These are phyloP conservation scores for Orthonevra nobilis DNA, from an alignment of 2,888 invertebrate genomes.

Conservation along the genomic window DNA sequence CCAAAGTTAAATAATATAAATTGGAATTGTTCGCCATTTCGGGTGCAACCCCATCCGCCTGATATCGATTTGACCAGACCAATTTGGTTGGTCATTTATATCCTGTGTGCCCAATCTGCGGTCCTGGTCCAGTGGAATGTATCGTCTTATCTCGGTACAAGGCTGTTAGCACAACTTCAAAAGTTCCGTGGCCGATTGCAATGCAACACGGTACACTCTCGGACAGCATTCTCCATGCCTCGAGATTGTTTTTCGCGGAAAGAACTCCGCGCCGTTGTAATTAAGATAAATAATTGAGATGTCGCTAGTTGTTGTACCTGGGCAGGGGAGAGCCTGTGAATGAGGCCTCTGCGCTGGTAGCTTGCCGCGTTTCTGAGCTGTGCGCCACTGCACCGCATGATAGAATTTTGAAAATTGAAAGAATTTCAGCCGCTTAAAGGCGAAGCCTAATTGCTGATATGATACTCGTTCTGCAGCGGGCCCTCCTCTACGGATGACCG, in stretches of 20 bases:
- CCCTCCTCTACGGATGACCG: too few species aligned
- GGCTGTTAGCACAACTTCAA: constrained; percentile 51
- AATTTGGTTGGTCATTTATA: constrained; percentile 14
- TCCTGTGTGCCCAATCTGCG: not conserved
- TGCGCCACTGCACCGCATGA: constrained; percentile 49
- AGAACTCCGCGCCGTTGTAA: constrained; percentile 39
- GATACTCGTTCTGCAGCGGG: constrained; percentile 62
- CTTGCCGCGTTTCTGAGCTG: too few species aligned
- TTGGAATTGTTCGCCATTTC: constrained; percentile 38
- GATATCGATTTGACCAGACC: constrained; percentile 17
- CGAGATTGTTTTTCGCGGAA: constrained; percentile 59
- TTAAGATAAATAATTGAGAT: constrained; percentile 70
- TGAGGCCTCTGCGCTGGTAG: constrained; percentile 28
- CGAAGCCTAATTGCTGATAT: constrained; percentile 68
- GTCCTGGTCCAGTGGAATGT: constrained; percentile 25
- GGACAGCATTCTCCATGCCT: constrained; percentile 56
- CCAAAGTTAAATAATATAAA: constrained; percentile 17
- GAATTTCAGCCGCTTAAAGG: constrained; percentile 54
- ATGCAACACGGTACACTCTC: constrained; percentile 20
- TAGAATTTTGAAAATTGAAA: constrained; percentile 67
- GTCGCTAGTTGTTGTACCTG: constrained; percentile 37
- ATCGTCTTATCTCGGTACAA: constrained; percentile 43
- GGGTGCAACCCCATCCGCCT: not conserved
- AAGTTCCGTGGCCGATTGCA: constrained; percentile 40
- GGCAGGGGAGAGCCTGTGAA: constrained; percentile 18